Evolutionary conservation across 2,113 vertebrate species (phyloP).

Genomic region (Colaptes auratus): DNA sequence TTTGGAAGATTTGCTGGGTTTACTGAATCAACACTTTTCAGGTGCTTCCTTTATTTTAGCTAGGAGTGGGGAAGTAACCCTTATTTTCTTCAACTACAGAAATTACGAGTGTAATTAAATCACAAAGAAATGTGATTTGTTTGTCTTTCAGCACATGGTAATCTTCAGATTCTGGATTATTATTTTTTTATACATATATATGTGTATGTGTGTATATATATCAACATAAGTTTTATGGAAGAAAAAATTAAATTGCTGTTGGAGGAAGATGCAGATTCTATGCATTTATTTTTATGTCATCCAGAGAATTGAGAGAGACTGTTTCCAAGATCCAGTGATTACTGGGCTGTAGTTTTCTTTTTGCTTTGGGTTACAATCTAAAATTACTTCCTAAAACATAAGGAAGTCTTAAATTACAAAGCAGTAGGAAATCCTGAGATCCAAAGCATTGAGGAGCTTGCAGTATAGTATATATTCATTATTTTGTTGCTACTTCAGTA

Average conservation of each 20-base stretch:
- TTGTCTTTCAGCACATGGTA: neutral
- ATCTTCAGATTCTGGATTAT: neutral
- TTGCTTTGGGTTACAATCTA: conserved; percentile 4
- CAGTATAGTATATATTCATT: neutral
- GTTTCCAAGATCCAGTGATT: neutral
- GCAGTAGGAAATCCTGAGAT: conserved; percentile 16
- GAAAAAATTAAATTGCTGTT: neutral
- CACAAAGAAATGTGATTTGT: neutral
- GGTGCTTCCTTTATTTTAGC: neutral
- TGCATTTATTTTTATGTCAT: neutral
- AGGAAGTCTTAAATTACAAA: conserved; percentile 21
- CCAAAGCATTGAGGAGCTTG: neutral
- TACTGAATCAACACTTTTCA: neutral
- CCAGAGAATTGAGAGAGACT: neutral
- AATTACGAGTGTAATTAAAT: neutral
- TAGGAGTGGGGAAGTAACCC: neutral
- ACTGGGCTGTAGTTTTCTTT: conserved; percentile 12
- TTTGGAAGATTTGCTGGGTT: neutral
- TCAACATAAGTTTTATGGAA: neutral
- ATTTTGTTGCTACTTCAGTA: conserved; percentile 30
- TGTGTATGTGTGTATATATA: fast-evolving
- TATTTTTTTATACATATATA: neutral
- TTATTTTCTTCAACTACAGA: neutral
- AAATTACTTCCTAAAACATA: conserved; percentile 23
- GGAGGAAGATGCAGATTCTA: neutral